Evolutionary conservation across 1,140 invertebrate genomes (phyloP), one percentile per base, ranked within the genome.

Genomic region (Tigriopus japonicus): DNA sequence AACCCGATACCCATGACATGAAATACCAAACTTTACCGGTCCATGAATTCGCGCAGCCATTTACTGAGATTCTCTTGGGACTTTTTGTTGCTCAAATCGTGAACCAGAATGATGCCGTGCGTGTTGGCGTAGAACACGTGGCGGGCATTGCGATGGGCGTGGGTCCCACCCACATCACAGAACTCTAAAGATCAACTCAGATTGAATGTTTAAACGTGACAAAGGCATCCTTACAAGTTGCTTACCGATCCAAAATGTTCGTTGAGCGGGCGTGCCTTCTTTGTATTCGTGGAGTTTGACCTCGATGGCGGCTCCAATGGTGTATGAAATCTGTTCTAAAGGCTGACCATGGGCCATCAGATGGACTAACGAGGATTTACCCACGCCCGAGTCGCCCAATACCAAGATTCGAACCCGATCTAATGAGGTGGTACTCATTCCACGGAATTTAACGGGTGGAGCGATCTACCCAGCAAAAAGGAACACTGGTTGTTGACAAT

Each of bases 261-360:
- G 84, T 69, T 97, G 90, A 40, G 69, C 66, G 13, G 85, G 83
- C 0, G 89, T 95, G 13, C 91, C 91, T 76, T 93, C 90, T 71
- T 89, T 91, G 67, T 86, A 96, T 71, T 91, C 87, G 69, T 97
- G 92, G 21, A 97, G 75, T 77, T 91, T 94, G 0, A 97, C 88
- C 75, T 97, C 90, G 1, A 95, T 83, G 17, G 87, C 85, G 72
- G 90, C 95, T 15, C 93, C 93, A 63, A 97, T 84, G 0, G 92
- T 97, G 86, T 89, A 96, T 58, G 84, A 81, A 6, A 90, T 87
- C 64, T 84, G 87, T 61, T 74, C 75, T 7, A 90, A 80, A 1
- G 85, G 80, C 71, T 92, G 82, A 69, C 85, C 84, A 66, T 93
- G 81, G 56, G 88, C 86, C 65, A 94, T 86, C 55, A 96, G 74